Evolutionary conservation across 2,797 vertebrate species (phyloP).

Genomic region (Rhabdomys pumilio): DNA sequence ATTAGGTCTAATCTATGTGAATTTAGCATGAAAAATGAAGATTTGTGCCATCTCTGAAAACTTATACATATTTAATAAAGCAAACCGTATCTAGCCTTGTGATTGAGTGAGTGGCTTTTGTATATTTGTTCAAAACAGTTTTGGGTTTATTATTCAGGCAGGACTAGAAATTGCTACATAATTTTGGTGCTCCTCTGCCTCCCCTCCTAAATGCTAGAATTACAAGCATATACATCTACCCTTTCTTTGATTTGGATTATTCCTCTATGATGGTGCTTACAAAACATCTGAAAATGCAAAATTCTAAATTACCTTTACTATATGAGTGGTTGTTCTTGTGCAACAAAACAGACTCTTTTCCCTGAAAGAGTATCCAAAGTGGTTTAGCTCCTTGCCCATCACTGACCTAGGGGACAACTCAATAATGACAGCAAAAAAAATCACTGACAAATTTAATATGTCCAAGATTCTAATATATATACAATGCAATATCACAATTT

Average conservation of each 20-base stretch:
- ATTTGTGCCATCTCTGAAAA: background rate
- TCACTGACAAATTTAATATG: background rate
- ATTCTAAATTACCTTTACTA: conserved; percentile 20
- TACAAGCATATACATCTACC: background rate
- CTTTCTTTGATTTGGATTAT: background rate
- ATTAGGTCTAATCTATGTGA: conserved; percentile 69
- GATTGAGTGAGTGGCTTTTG: background rate
- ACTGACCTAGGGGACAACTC: background rate
- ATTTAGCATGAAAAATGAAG: conserved; percentile 64
- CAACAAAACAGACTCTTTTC: background rate
- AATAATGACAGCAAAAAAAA: background rate
- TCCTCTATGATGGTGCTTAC: background rate
- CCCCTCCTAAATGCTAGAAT: background rate
- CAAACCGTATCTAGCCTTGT: conserved; percentile 25
- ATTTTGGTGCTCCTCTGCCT: background rate
- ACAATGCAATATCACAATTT: background rate
- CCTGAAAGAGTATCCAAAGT: background rate
- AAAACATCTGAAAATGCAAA: conserved; percentile 44
- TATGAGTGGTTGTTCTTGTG: background rate
- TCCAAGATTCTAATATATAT: background rate
- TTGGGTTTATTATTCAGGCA: background rate
- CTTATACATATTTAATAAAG: background rate
- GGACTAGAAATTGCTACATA: background rate
- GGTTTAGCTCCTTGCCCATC: background rate
- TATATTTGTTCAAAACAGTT: background rate